phyloP scores from a whole-genome alignment of 2,797 vertebrate genomes.

The Chelon labrosus region DNA sequence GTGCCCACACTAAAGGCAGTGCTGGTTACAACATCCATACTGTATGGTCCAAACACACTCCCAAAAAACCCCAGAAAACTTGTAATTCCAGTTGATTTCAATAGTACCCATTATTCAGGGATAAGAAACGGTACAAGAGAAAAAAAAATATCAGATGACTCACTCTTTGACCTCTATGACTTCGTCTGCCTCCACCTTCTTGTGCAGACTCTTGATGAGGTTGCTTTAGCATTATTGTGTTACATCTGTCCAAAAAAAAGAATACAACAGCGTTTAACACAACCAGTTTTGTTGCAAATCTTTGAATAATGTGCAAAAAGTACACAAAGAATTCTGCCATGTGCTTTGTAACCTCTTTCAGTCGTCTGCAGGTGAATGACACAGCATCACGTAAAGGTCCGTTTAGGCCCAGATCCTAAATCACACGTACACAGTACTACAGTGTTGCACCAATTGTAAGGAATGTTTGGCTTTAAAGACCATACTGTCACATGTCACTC shows the following conservation, averaged over 20 bases:
- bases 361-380: conserved; percentile 84
- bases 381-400: conserved; percentile 75
- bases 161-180: conserved; percentile 77
- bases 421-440: too few relatives aligned
- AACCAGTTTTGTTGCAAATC: background rate
- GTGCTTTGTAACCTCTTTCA: conserved; percentile 83
- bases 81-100: background rate
- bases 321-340: background rate
- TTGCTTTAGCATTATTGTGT: conserved; percentile 78
- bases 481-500: too few relatives aligned
- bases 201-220: conserved; percentile 71
- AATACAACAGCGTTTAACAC: background rate
- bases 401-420: conserved; percentile 78
- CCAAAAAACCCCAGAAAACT: background rate
- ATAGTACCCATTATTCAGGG: background rate
- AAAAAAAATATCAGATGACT: conserved; percentile 43
- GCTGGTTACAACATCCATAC: conserved; percentile 87
- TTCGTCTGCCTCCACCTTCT: conserved; percentile 69
- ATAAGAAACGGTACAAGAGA: background rate
- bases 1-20: conserved; percentile 85
- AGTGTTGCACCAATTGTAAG: too few relatives aligned
- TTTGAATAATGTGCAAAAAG: background rate
- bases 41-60: conserved; percentile 86
- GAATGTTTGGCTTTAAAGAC: too few relatives aligned
- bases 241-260: conserved; percentile 75